These are phyloP conservation scores for Xenus cinereus DNA, from an alignment of 2,113 vertebrate species.

Conservation along the genomic window DNA sequence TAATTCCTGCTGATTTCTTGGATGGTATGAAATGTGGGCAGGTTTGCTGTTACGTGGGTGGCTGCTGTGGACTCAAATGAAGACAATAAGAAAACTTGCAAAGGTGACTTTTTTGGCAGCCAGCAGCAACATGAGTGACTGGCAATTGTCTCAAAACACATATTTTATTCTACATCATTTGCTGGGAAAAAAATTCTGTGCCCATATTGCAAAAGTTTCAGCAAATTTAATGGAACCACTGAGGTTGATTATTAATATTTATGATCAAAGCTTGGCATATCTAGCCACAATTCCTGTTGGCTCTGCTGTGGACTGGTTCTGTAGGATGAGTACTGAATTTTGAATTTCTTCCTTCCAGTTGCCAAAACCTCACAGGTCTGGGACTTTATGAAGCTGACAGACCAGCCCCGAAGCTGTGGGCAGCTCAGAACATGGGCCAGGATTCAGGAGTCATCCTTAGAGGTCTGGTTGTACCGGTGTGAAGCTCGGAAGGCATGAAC, in stretches of 20 bases:
- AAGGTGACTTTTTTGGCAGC: neutral
- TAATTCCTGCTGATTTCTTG: neutral
- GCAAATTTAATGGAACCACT: neutral
- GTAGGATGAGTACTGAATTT: neutral
- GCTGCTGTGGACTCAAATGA: neutral
- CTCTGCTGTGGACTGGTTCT: neutral
- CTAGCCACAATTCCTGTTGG: neutral
- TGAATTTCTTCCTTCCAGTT: neutral
- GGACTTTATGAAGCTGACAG: neutral
- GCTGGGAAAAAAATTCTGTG: neutral
- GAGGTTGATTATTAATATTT: neutral
- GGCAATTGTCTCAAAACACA: neutral
- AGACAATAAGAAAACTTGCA: neutral
- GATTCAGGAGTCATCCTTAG: neutral
- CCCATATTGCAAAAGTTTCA: neutral
- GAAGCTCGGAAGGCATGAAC: neutral
- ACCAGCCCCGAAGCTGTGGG: neutral
- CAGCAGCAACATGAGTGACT: neutral
- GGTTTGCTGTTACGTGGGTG: neutral
- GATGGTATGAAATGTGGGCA: neutral
- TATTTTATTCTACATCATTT: neutral
- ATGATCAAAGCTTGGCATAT: neutral
- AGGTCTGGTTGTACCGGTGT: neutral
- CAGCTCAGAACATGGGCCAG: neutral
- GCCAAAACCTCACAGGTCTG: neutral